Conservation (phyloP, 2,113 vertebrate genomes). For the human region GRCh38 chr6:2786001-2786500, state of each 20-base stretch:
- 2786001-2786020: not conserved
- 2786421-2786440: no score
- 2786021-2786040: not conserved
- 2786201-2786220: not conserved
- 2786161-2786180: accelerated
- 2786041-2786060: not conserved
- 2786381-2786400: accelerated
- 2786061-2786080: not conserved
- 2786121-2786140: not conserved
- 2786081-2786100: not conserved
- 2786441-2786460: accelerated
- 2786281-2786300: not conserved
- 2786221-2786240: not conserved
- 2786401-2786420: not conserved
- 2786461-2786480: not conserved
- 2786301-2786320: accelerated
- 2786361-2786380: not conserved
- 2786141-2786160: not conserved
- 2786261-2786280: not conserved
- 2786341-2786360: not conserved
- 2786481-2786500: not conserved
- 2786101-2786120: not conserved
- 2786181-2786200: no score
- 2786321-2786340: not conserved
- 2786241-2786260: not conserved